Evolutionary conservation across 2,797 vertebrate species (phyloP).

Genomic region (Siniperca obscura): DNA sequence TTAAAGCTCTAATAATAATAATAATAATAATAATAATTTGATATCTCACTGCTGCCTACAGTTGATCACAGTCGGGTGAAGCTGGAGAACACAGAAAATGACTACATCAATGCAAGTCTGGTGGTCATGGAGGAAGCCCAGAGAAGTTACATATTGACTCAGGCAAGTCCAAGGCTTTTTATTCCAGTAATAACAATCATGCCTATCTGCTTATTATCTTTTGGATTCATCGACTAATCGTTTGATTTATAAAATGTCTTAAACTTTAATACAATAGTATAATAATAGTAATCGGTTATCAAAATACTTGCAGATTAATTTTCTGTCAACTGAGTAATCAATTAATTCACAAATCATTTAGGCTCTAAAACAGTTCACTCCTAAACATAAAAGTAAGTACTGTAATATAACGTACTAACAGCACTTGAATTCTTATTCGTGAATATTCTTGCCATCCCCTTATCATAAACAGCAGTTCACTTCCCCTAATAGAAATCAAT

Average conservation of each 20-base stretch:
- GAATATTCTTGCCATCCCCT: neutral
- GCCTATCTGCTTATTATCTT: neutral
- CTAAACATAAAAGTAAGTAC: neutral
- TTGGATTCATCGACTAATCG: neutral
- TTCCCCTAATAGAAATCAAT: too few relatives aligned
- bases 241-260: neutral
- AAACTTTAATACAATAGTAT: too few relatives aligned
- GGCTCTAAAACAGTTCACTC: neutral
- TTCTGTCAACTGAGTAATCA: too few relatives aligned
- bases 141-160: slow-evolving; percentile 95
- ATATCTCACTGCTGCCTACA: slow-evolving; percentile 57
- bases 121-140: slow-evolving; percentile 94
- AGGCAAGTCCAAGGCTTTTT: slow-evolving; percentile 83
- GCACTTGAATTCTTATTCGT: neutral
- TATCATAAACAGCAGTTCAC: neutral
- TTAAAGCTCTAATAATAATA: neutral
- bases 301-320: neutral
- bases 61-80: slow-evolving; percentile 98
- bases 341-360: neutral
- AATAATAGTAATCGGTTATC: neutral
- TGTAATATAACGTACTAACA: neutral
- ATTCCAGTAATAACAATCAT: neutral
- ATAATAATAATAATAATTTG: neutral
- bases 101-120: slow-evolving; percentile 98
- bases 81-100: slow-evolving; percentile 93